These are phyloP conservation scores for Coilia nasus DNA, from an alignment of 2,797 vertebrate species.

Conservation along the genomic window DNA sequence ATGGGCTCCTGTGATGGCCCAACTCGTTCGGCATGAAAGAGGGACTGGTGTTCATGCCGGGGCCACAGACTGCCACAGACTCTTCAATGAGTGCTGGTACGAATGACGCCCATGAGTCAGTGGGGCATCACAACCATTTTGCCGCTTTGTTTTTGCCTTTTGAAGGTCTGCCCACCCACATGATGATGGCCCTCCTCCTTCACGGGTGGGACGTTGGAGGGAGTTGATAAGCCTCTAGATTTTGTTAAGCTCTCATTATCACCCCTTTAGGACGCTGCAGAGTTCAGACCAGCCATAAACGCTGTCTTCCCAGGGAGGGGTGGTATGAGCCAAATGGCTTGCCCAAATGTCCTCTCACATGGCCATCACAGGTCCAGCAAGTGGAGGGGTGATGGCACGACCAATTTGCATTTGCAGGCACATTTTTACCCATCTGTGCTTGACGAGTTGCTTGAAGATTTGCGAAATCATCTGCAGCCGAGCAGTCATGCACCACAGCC, in stretches of 20 bases:
- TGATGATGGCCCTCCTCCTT: neutral
- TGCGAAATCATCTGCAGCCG: neutral
- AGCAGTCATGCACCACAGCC: neutral
- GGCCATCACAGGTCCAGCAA: neutral
- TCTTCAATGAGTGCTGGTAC: neutral
- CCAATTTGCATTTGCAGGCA: neutral
- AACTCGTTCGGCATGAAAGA: neutral
- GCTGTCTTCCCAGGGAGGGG: neutral
- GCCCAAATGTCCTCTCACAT: neutral
- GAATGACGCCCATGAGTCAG: slow-evolving; percentile 6
- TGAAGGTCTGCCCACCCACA: neutral
- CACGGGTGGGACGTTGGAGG: neutral
- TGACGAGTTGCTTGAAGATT: neutral
- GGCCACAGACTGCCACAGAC: slow-evolving; percentile 5
- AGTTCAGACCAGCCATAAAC: neutral
- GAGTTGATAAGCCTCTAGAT: neutral
- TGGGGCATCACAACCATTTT: neutral
- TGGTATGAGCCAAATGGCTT: neutral
- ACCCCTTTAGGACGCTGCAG: neutral
- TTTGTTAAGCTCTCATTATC: slow-evolving; percentile 1
- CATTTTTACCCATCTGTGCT: neutral
- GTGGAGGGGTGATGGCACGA: neutral
- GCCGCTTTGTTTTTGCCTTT: neutral
- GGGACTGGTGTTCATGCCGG: neutral
- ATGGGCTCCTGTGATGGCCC: neutral